phyloP scores from a whole-genome alignment of 2,113 vertebrate species.

The Oreochromis niloticus region DNA sequence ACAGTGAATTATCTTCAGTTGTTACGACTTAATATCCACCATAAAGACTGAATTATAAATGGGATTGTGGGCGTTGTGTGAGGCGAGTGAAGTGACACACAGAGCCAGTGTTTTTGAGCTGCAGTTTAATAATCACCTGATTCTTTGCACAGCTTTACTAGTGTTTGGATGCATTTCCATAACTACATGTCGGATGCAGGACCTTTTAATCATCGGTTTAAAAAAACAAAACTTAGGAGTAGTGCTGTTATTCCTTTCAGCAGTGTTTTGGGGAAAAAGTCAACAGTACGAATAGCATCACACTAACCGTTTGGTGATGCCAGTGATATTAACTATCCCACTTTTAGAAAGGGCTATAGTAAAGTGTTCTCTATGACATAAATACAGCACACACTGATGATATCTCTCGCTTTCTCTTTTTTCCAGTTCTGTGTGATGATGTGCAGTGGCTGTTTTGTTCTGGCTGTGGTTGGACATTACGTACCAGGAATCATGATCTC shows the following conservation, averaged over 20 bases:
- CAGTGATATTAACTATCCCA: background rate
- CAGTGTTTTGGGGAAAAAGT: accelerated
- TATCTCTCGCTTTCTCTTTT: background rate
- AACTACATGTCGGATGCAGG: background rate
- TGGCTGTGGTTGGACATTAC: slow-evolving; percentile 90
- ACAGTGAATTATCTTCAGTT: background rate
- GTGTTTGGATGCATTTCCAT: background rate
- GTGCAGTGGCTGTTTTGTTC: slow-evolving; percentile 83
- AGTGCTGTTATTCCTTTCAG: background rate
- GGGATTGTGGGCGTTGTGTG: background rate
- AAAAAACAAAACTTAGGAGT: background rate
- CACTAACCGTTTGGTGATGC: background rate
- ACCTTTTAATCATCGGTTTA: background rate
- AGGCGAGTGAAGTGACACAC: background rate
- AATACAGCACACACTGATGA: background rate
- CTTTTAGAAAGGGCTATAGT: background rate
- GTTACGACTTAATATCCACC: background rate
- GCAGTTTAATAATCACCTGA: background rate
- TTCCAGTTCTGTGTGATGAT: slow-evolving; percentile 89
- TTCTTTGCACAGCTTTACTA: background rate
- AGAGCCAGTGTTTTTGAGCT: background rate
- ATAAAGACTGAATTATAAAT: background rate
- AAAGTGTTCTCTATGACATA: background rate
- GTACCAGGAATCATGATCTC: slow-evolving; percentile 99
- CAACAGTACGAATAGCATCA: background rate